These are phyloP conservation scores for Perithous albicinctus DNA, from an alignment of 2,888 invertebrate genomes.

Conservation along the genomic window DNA sequence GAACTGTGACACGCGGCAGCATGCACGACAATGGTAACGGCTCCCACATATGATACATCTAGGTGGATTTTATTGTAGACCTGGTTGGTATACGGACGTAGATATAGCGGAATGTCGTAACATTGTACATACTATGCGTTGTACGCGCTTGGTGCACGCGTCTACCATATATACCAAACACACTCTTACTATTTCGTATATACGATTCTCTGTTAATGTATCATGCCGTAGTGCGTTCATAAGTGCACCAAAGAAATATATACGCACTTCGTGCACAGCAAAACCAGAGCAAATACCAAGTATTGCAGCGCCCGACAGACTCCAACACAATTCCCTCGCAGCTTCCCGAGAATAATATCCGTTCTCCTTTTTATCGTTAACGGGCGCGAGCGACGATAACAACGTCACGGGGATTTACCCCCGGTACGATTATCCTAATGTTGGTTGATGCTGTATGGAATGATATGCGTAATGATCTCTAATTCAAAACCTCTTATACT, in stretches of 20 bases:
- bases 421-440: conserved; percentile 5
- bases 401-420: conserved; percentile 37
- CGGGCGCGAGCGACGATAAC: conserved; percentile 35
- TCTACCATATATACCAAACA: not conserved
- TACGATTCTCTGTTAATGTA: conserved; percentile 31
- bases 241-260: conserved; percentile 42
- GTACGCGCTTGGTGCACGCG: conserved; percentile 12
- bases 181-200: conserved; percentile 5
- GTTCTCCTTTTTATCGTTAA: conserved; percentile 51
- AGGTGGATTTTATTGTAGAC: conserved; percentile 53
- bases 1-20: conserved; percentile 51
- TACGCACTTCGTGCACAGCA: conserved; percentile 47
- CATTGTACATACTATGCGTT: conserved; percentile 33
- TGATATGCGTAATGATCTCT: not conserved
- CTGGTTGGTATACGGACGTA: conserved; percentile 46
- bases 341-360: conserved; percentile 55
- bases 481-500: not conserved
- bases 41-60: conserved; percentile 64
- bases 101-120: conserved; percentile 60
- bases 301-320: conserved; percentile 31
- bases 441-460: not conserved
- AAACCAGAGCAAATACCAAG: conserved; percentile 43
- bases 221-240: conserved; percentile 42
- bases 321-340: conserved; percentile 35
- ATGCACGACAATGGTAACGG: conserved; percentile 65